These are phyloP conservation scores for Diarsia dahlii DNA, from an alignment of 2,888 invertebrate species.

Conservation along the genomic window DNA sequence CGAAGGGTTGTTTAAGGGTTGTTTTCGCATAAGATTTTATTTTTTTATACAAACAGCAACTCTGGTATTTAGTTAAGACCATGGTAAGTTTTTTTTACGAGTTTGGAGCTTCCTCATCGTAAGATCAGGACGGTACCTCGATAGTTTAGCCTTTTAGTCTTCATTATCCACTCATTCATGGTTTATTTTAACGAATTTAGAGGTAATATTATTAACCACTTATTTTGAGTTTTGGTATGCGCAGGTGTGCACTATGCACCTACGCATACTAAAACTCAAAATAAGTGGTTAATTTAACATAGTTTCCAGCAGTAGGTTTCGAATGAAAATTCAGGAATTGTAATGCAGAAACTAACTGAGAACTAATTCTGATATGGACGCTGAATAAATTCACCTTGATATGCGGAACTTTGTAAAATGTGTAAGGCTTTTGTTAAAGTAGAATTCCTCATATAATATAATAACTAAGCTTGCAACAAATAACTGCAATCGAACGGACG, in stretches of 20 bases:
- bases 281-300: neutral
- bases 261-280: neutral
- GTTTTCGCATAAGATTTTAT: neutral
- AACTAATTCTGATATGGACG: neutral
- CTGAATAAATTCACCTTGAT: neutral
- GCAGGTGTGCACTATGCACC: too few species aligned
- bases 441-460: neutral
- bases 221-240: too few species aligned
- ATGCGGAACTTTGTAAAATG: neutral
- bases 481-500: neutral
- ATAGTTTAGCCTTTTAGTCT: neutral
- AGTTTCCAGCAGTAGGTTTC: neutral
- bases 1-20: too few species aligned
- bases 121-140: neutral
- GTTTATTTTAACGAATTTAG: neutral
- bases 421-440: conserved; percentile 3
- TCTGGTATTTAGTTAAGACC: neutral
- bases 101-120: neutral
- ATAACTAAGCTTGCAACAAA: neutral
- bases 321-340: neutral
- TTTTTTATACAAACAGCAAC: neutral
- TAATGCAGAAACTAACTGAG: neutral
- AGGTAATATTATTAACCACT: neutral
- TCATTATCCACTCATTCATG: neutral
- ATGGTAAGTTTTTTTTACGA: neutral